Conservation (phyloP, 2,888 invertebrate genomes). For the Caenorhabditis doughertyi region DNA sequence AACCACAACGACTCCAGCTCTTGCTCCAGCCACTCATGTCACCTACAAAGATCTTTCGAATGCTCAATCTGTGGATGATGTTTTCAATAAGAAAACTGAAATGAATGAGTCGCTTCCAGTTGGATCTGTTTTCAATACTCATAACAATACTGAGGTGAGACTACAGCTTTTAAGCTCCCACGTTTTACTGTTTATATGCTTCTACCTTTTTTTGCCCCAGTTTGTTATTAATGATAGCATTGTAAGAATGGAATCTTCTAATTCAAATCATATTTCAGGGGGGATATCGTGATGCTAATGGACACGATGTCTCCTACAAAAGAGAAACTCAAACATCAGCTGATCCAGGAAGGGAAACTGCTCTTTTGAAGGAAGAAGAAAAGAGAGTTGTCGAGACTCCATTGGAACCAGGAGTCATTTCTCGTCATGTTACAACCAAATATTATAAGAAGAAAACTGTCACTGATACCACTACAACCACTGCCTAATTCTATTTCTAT, state of each 20-base stretch:
- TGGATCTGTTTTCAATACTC: conserved; percentile 77
- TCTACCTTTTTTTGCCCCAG: too few species aligned
- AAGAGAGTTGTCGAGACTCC: conserved; percentile 78
- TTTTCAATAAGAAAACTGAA: conserved; percentile 72
- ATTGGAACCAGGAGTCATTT: conserved; percentile 80
- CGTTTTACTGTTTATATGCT: too few species aligned
- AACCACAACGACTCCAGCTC: conserved; percentile 67
- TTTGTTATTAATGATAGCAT: too few species aligned
- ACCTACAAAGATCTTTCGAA: conserved; percentile 67
- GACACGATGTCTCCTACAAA: conserved; percentile 79
- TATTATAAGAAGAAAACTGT: conserved; percentile 82
- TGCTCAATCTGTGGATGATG: conserved; percentile 67
- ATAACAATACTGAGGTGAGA: conserved; percentile 73
- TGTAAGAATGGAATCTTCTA: too few species aligned
- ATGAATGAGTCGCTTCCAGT: conserved; percentile 75
- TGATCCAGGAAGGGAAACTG: conserved; percentile 78
- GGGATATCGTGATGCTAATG: conserved; percentile 77
- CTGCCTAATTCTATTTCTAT: conserved; percentile 44
- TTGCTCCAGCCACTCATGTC: conserved; percentile 50
- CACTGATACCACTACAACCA: conserved; percentile 78
- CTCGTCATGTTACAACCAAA: conserved; percentile 81
- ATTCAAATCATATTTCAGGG: conserved; percentile 61
- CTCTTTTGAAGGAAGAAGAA: conserved; percentile 80
- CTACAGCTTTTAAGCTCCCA: too few species aligned
- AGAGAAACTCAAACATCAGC: conserved; percentile 78